phyloP scores from a whole-genome alignment of 1,140 invertebrate genomes.

The Amphibalanus amphitrite region DNA sequence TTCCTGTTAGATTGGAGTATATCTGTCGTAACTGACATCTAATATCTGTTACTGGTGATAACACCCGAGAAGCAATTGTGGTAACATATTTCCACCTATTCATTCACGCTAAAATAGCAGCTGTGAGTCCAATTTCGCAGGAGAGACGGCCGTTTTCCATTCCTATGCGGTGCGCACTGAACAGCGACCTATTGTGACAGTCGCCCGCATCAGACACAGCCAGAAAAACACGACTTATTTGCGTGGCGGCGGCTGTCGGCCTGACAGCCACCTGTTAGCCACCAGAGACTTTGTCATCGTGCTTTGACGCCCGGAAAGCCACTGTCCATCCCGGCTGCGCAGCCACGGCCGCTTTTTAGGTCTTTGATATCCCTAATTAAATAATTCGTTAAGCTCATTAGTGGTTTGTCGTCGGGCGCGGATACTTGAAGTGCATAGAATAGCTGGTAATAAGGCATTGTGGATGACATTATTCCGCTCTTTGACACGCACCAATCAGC shows the following conservation, averaged over 20 bases:
- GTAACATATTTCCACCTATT: too few species aligned
- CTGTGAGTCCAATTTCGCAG: too few species aligned
- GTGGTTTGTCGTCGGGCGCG: not conserved
- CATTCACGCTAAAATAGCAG: too few species aligned
- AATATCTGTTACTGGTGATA: too few species aligned
- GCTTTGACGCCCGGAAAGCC: not conserved
- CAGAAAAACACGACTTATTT: not conserved
- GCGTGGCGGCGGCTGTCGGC: not conserved
- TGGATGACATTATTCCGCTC: not conserved
- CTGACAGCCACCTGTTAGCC: not conserved
- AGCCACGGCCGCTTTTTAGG: not conserved
- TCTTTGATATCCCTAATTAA: not conserved
- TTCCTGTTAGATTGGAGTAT: too few species aligned
- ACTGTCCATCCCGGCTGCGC: not conserved
- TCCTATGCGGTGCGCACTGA: too few species aligned
- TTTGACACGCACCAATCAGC: not conserved
- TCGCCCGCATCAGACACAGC: too few species aligned
- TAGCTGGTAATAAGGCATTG: conserved; percentile 1
- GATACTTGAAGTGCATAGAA: conserved; percentile 1
- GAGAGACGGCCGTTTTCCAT: too few species aligned
- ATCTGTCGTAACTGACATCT: too few species aligned
- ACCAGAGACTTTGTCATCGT: not conserved
- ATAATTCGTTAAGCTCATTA: not conserved
- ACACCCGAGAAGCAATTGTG: too few species aligned
- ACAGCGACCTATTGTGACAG: too few species aligned